These are phyloP conservation scores for Enoplosus armatus DNA, from an alignment of 2,797 vertebrate genomes.

Conservation along the genomic window DNA sequence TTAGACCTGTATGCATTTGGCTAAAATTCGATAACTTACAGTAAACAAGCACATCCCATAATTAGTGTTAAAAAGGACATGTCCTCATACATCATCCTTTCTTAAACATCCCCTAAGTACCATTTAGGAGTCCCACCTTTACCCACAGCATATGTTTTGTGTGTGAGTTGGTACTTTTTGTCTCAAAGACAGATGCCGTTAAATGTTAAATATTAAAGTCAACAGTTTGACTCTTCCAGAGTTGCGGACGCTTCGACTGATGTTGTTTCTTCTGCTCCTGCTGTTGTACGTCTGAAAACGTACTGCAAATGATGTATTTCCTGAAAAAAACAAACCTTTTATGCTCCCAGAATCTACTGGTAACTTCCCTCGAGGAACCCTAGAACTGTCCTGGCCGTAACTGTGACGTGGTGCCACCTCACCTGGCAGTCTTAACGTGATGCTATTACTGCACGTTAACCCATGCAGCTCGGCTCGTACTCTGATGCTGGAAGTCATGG, in stretches of 20 bases:
- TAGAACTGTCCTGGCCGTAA: not conserved
- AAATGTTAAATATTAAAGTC: no score
- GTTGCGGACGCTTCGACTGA: not conserved
- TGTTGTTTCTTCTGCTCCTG: not conserved
- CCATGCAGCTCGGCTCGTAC: not conserved
- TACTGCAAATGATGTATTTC: not conserved
- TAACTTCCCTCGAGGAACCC: slow-evolving; percentile 2
- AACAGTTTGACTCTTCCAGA: no score
- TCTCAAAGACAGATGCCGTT: not conserved
- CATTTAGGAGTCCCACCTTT: not conserved
- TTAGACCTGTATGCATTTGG: not conserved
- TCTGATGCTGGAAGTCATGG: slow-evolving; percentile 1
- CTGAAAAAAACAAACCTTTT: not conserved
- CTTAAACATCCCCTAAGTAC: not conserved
- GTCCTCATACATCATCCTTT: not conserved
- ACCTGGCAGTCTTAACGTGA: slow-evolving; percentile 29
- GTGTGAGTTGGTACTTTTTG: not conserved
- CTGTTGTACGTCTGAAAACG: not conserved
- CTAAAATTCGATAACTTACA: not conserved
- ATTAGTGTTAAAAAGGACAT: not conserved
- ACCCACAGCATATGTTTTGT: not conserved
- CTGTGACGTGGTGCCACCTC: slow-evolving; percentile 22
- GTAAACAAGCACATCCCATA: not conserved
- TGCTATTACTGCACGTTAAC: slow-evolving; percentile 11
- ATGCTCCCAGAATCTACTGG: not conserved